Percentiles rank a stretch among this genome's conserved stretches.
Evolutionary conservation across 1,140 invertebrate species (phyloP).

Genomic region (Amyelois transitella): DNA sequence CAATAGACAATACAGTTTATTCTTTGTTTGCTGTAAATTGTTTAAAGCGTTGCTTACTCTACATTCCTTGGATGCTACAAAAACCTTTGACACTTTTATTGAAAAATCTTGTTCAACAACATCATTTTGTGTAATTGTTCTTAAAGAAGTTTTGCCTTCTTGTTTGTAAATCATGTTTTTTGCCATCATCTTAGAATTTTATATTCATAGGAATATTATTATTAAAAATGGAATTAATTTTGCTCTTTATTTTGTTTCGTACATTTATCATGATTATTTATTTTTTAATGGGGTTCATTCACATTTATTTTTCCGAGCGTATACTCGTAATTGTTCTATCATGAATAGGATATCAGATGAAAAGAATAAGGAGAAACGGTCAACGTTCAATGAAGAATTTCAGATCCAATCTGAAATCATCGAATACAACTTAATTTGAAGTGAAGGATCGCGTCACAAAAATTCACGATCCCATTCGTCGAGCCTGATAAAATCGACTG

Average conservation of each 20-base stretch:
- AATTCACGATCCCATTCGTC: neutral
- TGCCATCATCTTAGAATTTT: too few species aligned
- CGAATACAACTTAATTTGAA: neutral
- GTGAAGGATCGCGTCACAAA: neutral
- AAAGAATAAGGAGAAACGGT: neutral
- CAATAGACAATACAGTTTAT: neutral
- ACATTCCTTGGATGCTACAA: neutral
- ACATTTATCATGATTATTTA: too few species aligned
- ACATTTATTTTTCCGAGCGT: too few species aligned
- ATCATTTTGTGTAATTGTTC: neutral
- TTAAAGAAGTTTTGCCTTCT: neutral
- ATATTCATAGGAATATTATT: too few species aligned
- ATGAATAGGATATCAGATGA: too few species aligned
- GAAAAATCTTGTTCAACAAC: neutral
- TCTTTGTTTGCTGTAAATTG: neutral
- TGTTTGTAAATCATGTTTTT: too few species aligned
- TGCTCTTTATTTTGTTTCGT: too few species aligned
- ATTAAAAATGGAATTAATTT: too few species aligned
- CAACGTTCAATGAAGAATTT: neutral
- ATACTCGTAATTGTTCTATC: too few species aligned
- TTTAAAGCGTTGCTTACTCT: neutral
- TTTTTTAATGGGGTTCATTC: too few species aligned
- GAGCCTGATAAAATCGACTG: slow-evolving; percentile 10
- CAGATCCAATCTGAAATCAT: neutral
- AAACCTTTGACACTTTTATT: neutral